These are phyloP conservation scores for Cairina moschata DNA, from an alignment of 2,113 vertebrate genomes.

Conservation along the genomic window DNA sequence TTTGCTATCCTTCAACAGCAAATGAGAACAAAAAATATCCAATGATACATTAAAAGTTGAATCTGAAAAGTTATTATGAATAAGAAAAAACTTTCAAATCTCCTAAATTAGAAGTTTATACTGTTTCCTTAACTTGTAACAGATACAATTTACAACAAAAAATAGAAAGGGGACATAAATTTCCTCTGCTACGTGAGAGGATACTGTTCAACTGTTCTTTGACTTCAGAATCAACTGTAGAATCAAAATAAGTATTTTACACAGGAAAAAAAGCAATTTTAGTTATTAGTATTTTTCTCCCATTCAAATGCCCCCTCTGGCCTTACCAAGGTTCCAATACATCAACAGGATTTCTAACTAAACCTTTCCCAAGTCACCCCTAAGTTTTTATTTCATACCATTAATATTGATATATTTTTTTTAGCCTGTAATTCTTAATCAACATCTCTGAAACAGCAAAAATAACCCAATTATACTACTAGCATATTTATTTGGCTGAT, in stretches of 20 bases:
- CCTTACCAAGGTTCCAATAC: neutral
- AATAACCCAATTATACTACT: neutral
- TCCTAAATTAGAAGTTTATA: neutral
- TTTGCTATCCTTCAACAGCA: slow-evolving; percentile 17
- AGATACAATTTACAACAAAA: neutral
- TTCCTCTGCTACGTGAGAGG: neutral
- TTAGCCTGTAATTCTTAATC: neutral
- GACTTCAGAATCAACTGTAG: neutral
- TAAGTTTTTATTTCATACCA: neutral
- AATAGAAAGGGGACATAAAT: neutral
- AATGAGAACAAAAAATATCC: neutral
- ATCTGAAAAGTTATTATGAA: neutral
- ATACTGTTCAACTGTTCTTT: neutral
- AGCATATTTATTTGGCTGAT: neutral
- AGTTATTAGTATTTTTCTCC: neutral
- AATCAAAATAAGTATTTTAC: neutral
- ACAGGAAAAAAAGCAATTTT: neutral
- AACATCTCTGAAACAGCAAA: neutral
- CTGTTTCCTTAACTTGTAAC: neutral
- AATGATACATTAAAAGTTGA: neutral
- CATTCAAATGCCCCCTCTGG: neutral
- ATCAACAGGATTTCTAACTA: neutral
- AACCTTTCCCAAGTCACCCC: neutral
- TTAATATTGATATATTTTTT: neutral
- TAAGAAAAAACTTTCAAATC: neutral